Evolutionary conservation across 2,888 invertebrate species (phyloP).

Genomic region (Drosophila lutescens): DNA sequence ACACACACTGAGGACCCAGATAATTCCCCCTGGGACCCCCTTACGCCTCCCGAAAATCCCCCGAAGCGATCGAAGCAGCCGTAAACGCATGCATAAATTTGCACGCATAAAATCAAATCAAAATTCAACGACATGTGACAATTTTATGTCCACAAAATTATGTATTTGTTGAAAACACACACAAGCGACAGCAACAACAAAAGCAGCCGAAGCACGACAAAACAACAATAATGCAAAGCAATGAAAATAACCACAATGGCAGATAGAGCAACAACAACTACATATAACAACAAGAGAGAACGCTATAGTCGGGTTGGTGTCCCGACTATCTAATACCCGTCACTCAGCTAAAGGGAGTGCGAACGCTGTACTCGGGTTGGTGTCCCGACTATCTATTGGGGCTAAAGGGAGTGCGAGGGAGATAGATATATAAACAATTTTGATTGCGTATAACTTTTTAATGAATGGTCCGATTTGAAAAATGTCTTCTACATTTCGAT

Average conservation of each 20-base stretch:
- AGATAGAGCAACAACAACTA: conserved; percentile 32
- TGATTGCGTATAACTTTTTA: too few species aligned
- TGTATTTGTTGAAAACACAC: conserved; percentile 79
- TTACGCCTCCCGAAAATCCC: conserved; percentile 5
- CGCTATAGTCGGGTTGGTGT: too few species aligned
- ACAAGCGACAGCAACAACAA: conserved; percentile 51
- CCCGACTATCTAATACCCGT: too few species aligned
- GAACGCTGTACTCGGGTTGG: too few species aligned
- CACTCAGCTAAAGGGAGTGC: too few species aligned
- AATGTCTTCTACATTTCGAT: too few species aligned
- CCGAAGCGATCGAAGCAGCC: conserved; percentile 44
- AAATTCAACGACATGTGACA: conserved; percentile 80
- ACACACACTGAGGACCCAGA: conserved; percentile 39
- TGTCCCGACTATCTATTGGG: too few species aligned
- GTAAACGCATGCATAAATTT: conserved; percentile 74
- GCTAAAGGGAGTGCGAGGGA: too few species aligned
- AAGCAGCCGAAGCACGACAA: conserved; percentile 58
- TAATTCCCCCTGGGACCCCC: conserved; percentile 2
- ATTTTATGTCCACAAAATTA: conserved; percentile 80
- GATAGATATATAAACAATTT: too few species aligned
- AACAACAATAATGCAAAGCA: conserved; percentile 73
- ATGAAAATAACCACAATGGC: conserved; percentile 75
- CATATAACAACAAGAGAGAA: conserved; percentile 15
- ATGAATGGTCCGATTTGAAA: too few species aligned
- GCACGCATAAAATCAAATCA: conserved; percentile 79